phyloP scores from a whole-genome alignment of 2,888 invertebrate genomes.

The Gerosis bhagava region DNA sequence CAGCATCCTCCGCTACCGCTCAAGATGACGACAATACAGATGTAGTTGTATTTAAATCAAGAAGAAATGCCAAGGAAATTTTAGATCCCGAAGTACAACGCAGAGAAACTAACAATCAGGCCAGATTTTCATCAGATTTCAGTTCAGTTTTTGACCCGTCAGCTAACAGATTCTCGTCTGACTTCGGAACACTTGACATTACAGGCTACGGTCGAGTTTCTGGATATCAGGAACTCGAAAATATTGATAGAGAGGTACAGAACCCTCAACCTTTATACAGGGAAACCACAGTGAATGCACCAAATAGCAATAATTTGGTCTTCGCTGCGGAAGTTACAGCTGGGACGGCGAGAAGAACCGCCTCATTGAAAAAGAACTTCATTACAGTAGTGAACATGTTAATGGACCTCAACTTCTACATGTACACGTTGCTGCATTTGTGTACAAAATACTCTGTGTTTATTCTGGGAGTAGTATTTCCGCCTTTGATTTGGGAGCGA shows the following conservation, averaged over 20 bases:
- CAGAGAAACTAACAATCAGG: conserved; percentile 49
- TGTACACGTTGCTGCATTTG: conserved; percentile 76
- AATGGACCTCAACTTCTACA: conserved; percentile 75
- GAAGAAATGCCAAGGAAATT: conserved; percentile 61
- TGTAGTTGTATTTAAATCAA: conserved; percentile 69
- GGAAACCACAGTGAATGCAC: conserved; percentile 76
- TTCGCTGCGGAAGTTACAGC: conserved; percentile 63
- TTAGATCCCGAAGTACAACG: conserved; percentile 59
- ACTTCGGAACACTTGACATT: conserved; percentile 60
- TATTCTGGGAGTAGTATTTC: conserved; percentile 76
- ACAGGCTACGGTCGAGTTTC: conserved; percentile 49
- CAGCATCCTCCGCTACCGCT: conserved; percentile 33
- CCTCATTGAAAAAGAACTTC: conserved; percentile 68
- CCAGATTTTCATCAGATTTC: conserved; percentile 62
- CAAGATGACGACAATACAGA: conserved; percentile 65
- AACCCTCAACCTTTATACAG: conserved; percentile 79
- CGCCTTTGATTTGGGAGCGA: conserved; percentile 74
- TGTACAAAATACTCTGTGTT: conserved; percentile 79
- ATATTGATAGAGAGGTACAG: conserved; percentile 60
- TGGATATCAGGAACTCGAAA: conserved; percentile 67
- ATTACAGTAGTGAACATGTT: conserved; percentile 69
- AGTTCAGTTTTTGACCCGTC: conserved; percentile 45
- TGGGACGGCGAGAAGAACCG: conserved; percentile 68
- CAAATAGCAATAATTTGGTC: conserved; percentile 48
- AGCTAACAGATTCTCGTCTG: conserved; percentile 56